phyloP scores from a whole-genome alignment of 2,888 invertebrate genomes.

The Lutraria lutraria region DNA sequence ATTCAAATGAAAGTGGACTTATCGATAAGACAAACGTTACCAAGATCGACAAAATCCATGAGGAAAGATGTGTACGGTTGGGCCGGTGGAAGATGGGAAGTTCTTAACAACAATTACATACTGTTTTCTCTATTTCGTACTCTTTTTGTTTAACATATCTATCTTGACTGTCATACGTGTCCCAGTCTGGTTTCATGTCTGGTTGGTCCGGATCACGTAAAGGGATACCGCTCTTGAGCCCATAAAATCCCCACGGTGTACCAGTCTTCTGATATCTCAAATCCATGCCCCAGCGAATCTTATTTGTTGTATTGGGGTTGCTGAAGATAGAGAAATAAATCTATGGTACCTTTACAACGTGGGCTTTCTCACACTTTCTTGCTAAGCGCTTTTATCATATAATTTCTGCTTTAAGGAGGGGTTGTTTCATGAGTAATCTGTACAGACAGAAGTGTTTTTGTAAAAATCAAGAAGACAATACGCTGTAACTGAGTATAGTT shows the following conservation, averaged over 20 bases:
- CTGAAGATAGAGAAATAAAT: constrained; percentile 49
- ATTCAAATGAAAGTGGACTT: too few species aligned
- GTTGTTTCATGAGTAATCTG: too few species aligned
- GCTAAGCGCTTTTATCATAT: too few species aligned
- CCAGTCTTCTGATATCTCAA: constrained; percentile 75
- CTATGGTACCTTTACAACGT: too few species aligned
- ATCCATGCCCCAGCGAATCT: constrained; percentile 80
- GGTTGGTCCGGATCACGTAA: constrained; percentile 72
- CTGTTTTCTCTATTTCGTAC: constrained; percentile 26
- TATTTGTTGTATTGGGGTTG: constrained; percentile 72
- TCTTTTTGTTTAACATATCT: constrained; percentile 50
- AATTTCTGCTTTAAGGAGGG: too few species aligned
- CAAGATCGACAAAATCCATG: too few species aligned
- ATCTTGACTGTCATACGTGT: constrained; percentile 53
- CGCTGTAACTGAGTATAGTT: too few species aligned
- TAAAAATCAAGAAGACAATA: too few species aligned
- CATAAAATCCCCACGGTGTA: constrained; percentile 74
- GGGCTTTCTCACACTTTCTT: too few species aligned
- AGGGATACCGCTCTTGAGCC: constrained; percentile 72
- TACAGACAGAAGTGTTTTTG: too few species aligned
- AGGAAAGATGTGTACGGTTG: not conserved
- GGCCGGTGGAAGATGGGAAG: not conserved
- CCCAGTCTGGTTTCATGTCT: constrained; percentile 74
- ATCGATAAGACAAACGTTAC: too few species aligned
- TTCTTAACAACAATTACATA: not conserved